Evolutionary conservation across 1,140 invertebrate species (phyloP), one percentile per base, ranked within the genome.

Genomic region (Heliconius nattereri): DNA sequence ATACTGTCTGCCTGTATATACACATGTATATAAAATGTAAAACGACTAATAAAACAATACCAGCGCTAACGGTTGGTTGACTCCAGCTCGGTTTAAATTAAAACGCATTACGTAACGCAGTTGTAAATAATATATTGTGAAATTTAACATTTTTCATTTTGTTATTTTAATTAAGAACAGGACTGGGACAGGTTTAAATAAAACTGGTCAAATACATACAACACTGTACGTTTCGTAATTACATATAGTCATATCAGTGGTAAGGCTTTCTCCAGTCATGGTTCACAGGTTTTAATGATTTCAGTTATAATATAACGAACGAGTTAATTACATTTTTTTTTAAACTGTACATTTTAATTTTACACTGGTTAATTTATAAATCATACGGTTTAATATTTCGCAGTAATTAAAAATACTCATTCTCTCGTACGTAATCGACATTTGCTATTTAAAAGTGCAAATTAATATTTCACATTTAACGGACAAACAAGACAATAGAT

Each of bases 161-260:
- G 76, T 77, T 83, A 57, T 82, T 80, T 80, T 82, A 83, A 83
- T 79, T 78, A 80, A 78, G 78, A 66, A 76, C 70, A 20, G 19
- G 3, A 52, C 6, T 6, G 49, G 19, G 75, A 5, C 13, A 45
- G 40, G 75, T 75, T 80, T 73, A 72, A 80, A 80, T 57, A 71
- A 72, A 75, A 78, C 78, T 77, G 72, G 76, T 76, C 49, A 72
- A 71, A 80, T 80, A 80, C 78, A 78, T 54, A 72, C 71, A 73
- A 54, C 78, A 83, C 66, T 78, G 75, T 79, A 20, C 49, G 19
- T 19, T 52, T 52, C 7, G 76, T 81, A 81, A 84, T 84, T 84
- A 79, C 80, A 74, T 76, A 66, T 26, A 66, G 0, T 66, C n/a
- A 57, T 57, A 57, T 57, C 54, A 66, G 57, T 26, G 57, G 57